Conservation (phyloP, 2,888 invertebrate genomes). For the Agonum fuliginosum region DNA sequence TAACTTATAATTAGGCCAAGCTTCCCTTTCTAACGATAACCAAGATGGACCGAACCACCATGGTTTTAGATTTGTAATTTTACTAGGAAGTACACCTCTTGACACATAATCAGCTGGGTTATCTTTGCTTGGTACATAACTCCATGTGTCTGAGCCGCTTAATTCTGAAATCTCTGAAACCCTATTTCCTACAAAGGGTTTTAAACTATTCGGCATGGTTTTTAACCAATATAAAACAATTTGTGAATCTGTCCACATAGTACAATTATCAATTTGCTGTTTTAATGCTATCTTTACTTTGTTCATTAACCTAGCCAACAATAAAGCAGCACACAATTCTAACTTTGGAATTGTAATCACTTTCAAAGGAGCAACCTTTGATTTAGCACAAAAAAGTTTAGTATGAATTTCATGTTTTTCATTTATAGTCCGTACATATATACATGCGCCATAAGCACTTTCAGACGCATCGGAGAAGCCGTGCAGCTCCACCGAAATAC, state of each 20-base stretch:
- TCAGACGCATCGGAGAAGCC: slow-evolving; percentile 18
- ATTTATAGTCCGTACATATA: neutral
- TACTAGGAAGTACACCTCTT: slow-evolving; percentile 52
- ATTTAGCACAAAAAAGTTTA: slow-evolving; percentile 59
- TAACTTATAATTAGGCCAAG: neutral
- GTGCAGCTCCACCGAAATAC: too few species aligned
- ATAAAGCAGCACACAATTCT: slow-evolving; percentile 61
- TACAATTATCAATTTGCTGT: neutral
- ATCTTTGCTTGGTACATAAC: slow-evolving; percentile 57
- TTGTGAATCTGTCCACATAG: slow-evolving; percentile 61
- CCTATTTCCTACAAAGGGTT: slow-evolving; percentile 61
- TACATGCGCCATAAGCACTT: slow-evolving; percentile 16
- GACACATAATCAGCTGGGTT: slow-evolving; percentile 63
- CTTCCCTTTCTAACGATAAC: neutral
- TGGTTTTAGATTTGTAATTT: slow-evolving; percentile 27
- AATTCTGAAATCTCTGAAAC: slow-evolving; percentile 56
- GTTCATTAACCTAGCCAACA: slow-evolving; percentile 55
- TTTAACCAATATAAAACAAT: slow-evolving; percentile 61
- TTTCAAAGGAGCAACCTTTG: slow-evolving; percentile 59
- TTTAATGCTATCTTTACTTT: slow-evolving; percentile 29
- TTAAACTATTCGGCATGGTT: slow-evolving; percentile 42
- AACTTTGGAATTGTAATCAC: slow-evolving; percentile 56
- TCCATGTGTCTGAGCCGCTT: slow-evolving; percentile 55
- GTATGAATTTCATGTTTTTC: neutral
- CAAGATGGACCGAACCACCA: slow-evolving; percentile 61